Conservation (phyloP, 92 coral and sea anemone species). For the Umimayanthus chanpuru region DNA sequence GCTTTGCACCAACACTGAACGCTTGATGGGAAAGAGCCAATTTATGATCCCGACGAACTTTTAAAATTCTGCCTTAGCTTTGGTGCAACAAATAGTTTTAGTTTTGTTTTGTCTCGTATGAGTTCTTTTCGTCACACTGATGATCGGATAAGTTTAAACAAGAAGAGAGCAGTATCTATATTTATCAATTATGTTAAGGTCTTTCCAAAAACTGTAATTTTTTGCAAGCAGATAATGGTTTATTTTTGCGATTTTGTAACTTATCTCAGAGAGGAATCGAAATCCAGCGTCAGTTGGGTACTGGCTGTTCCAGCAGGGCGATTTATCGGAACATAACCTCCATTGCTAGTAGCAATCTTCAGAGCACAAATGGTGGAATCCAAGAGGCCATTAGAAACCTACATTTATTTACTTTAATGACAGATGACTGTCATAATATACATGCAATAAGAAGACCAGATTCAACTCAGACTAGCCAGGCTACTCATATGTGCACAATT, state of each 20-base stretch:
- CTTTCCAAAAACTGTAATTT: constrained; percentile 12
- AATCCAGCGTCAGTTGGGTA: constrained; percentile 20
- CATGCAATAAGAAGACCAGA: background rate
- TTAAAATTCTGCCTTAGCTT: background rate
- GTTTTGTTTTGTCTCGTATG: constrained; percentile 39
- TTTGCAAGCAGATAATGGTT: constrained; percentile 39
- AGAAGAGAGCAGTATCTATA: constrained; percentile 18
- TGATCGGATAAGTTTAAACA: constrained; percentile 7
- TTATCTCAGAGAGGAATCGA: constrained; percentile 22
- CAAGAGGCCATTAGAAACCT: background rate
- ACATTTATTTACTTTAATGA: background rate
- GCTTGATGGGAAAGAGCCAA: background rate
- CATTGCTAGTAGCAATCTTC: background rate
- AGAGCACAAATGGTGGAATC: background rate
- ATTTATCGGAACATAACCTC: constrained; percentile 4
- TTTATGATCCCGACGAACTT: constrained; percentile 9
- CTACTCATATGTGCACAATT: constrained; percentile 17
- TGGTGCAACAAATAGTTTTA: constrained; percentile 39
- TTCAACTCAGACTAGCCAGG: background rate
- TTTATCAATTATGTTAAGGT: constrained; percentile 18
- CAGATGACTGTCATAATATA: constrained; percentile 40
- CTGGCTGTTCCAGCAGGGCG: constrained; percentile 4
- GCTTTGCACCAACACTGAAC: background rate
- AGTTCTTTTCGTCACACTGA: constrained; percentile 26
- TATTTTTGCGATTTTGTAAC: constrained; percentile 34